These are phyloP conservation scores for Axinella damicornis DNA, from an alignment of 37 sponge, comb jelly and placozoan species.

Conservation along the genomic window DNA sequence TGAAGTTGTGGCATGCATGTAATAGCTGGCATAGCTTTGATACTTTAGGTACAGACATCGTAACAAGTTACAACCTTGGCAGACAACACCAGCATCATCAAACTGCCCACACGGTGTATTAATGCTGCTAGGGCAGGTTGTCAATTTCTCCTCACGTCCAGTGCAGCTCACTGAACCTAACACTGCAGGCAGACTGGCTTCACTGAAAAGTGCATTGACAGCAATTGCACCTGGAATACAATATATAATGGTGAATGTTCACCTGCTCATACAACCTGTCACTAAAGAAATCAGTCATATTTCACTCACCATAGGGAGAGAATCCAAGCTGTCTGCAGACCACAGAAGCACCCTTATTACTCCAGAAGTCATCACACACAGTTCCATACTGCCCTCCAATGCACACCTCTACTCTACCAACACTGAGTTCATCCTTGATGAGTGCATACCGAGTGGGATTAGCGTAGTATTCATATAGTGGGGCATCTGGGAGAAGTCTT, in stretches of 20 bases:
- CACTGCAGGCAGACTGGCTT: no score
- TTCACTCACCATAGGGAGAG: slow-evolving; percentile 40
- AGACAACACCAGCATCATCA: slow-evolving; percentile 9
- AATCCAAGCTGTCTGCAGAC: slow-evolving; percentile 52
- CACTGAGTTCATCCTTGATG: background rate
- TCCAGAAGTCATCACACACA: slow-evolving; percentile 38
- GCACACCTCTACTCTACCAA: slow-evolving; percentile 55
- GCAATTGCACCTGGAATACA: background rate
- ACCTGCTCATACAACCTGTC: background rate
- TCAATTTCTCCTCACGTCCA: background rate
- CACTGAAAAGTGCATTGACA: background rate
- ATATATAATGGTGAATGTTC: no score
- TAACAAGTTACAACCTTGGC: background rate
- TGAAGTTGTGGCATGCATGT: no score
- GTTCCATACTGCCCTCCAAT: slow-evolving; percentile 42
- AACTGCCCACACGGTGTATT: background rate
- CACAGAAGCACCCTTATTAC: slow-evolving; percentile 41
- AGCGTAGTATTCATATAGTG: no score
- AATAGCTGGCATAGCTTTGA: no score
- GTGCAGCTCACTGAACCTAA: background rate
- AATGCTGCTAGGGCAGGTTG: background rate
- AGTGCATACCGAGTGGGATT: no score
- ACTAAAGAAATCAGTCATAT: background rate
- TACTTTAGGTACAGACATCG: no score
- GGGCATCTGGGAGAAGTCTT: no score